Percentiles rank a stretch among this genome's conserved stretches.
Conservation (phyloP, 2,888 invertebrate genomes). For the Acanthosepion pharaonis region DNA sequence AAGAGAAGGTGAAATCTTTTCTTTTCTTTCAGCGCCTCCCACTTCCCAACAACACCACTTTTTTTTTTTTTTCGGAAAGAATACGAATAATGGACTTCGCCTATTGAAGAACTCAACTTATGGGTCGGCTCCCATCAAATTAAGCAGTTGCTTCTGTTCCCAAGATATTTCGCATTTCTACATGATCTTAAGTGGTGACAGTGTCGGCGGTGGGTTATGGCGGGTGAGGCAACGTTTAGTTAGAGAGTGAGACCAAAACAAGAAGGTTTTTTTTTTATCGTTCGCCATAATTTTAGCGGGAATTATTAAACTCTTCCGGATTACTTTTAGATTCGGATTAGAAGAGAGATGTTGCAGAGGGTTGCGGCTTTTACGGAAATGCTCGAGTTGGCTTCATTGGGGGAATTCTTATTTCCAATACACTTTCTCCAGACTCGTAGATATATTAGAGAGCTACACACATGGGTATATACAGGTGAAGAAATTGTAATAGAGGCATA, state of each 20-base stretch:
- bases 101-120: not conserved
- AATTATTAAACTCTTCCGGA: not conserved
- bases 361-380: not conserved
- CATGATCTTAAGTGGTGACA: not conserved
- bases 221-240: not conserved
- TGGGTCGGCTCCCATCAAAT: not conserved
- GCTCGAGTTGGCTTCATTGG: not conserved
- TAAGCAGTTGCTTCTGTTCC: not conserved
- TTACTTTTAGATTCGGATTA: not conserved
- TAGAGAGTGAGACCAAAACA: not conserved
- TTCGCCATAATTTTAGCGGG: not conserved
- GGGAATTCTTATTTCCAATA: not conserved
- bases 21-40: not conserved
- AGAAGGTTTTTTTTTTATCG: not conserved
- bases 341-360: not conserved
- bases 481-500: no score
- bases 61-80: not conserved
- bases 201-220: not conserved
- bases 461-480: no score
- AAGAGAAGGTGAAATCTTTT: not conserved
- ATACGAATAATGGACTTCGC: constrained; percentile 20
- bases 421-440: not conserved
- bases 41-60: not conserved
- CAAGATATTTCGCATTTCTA: not conserved
- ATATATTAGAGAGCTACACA: not conserved